These are phyloP conservation scores for Momotus momota DNA, from an alignment of 2,797 vertebrate species.

Conservation along the genomic window DNA sequence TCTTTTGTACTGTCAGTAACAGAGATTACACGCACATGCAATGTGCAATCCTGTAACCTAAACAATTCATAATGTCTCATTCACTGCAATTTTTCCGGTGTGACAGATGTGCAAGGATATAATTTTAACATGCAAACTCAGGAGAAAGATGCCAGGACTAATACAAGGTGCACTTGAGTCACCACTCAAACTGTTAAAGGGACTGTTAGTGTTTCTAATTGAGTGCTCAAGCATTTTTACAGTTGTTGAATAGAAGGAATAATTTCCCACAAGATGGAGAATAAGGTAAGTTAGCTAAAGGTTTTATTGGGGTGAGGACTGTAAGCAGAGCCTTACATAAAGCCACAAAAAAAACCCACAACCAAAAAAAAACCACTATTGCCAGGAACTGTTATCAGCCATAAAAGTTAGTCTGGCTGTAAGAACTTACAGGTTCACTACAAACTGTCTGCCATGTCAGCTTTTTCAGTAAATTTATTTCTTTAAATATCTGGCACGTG, in stretches of 20 bases:
- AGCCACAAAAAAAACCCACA: background rate
- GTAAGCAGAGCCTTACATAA: background rate
- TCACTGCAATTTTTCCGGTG: background rate
- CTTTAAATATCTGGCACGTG: background rate
- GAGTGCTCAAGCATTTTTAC: slow-evolving; percentile 47
- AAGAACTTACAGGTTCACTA: background rate
- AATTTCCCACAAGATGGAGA: slow-evolving; percentile 59
- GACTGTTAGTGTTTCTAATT: slow-evolving; percentile 55
- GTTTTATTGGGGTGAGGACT: slow-evolving; percentile 49
- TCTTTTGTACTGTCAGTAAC: background rate
- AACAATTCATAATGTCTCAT: background rate
- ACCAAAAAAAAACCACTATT: background rate
- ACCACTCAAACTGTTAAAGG: slow-evolving; percentile 7
- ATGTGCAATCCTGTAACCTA: background rate
- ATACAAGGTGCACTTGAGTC: slow-evolving; percentile 35
- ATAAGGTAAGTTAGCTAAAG: slow-evolving; percentile 56
- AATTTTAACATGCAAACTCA: slow-evolving; percentile 16
- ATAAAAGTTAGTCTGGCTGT: background rate
- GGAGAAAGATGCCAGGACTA: slow-evolving; percentile 34
- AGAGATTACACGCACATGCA: background rate
- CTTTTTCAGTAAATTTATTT: background rate
- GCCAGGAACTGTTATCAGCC: background rate
- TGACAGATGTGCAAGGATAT: background rate
- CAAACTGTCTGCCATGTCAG: background rate
- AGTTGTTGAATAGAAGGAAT: slow-evolving; percentile 52